These are phyloP conservation scores for Thunnus thynnus DNA, from an alignment of 2,113 vertebrate genomes.

Conservation along the genomic window DNA sequence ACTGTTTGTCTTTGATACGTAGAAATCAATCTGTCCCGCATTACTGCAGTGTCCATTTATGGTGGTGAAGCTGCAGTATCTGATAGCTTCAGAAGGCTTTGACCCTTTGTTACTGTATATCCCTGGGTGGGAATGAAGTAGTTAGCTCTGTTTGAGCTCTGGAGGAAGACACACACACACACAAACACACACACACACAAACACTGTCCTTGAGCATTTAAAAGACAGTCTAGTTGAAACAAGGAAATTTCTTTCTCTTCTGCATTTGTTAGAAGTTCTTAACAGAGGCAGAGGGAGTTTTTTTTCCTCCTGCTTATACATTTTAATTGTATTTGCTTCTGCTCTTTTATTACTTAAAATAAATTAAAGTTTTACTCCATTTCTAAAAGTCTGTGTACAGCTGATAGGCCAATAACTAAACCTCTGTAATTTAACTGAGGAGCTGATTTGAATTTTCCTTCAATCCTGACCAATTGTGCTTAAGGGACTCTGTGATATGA, in stretches of 20 bases:
- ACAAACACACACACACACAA: neutral
- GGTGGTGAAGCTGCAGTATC: constrained; percentile 42
- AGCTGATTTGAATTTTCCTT: constrained; percentile 3
- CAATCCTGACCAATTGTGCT: neutral
- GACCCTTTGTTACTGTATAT: constrained; percentile 60
- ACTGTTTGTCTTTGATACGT: constrained; percentile 60
- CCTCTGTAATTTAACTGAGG: neutral
- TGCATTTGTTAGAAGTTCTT: constrained; percentile 39
- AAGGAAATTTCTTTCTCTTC: constrained; percentile 17
- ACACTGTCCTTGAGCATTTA: constrained; percentile 59
- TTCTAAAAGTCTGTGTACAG: constrained; percentile 15
- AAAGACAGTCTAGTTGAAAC: constrained; percentile 19
- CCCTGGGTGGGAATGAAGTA: constrained; percentile 52
- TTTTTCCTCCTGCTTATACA: neutral
- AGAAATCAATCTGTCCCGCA: constrained; percentile 61
- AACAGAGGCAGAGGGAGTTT: neutral
- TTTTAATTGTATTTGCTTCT: neutral
- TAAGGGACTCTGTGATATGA: neutral
- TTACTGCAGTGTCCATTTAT: constrained; percentile 55
- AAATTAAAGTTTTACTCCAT: neutral
- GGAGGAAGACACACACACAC: constrained; percentile 20
- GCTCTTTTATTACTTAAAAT: neutral
- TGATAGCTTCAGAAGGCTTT: constrained; percentile 44
- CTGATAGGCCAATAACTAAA: constrained; percentile 3
- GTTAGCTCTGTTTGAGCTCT: constrained; percentile 50